phyloP scores from a whole-genome alignment of 1,140 invertebrate genomes.

The Acromyrmex heyeri region DNA sequence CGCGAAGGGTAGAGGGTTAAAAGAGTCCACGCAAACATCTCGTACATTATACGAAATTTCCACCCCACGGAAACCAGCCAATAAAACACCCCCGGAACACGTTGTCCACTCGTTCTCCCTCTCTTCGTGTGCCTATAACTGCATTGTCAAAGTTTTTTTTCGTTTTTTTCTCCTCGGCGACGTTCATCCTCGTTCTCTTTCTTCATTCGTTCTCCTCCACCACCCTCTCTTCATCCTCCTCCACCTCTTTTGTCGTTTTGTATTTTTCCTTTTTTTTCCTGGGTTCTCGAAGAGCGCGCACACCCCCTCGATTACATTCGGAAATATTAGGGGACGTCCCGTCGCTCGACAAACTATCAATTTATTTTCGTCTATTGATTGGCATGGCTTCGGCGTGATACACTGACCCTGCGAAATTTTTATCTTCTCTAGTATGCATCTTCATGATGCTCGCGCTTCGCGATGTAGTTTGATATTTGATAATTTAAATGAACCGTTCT shows the following conservation, averaged over 20 bases:
- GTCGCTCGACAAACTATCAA: conserved; percentile 86
- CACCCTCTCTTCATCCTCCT: conserved; percentile 64
- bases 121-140: conserved; percentile 74
- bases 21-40: conserved; percentile 78
- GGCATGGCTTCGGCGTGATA: conserved; percentile 70
- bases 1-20: conserved; percentile 71
- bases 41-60: conserved; percentile 81
- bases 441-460: background rate
- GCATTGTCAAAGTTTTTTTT: conserved; percentile 83
- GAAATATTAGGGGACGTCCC: conserved; percentile 87
- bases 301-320: conserved; percentile 87
- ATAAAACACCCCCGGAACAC: conserved; percentile 83
- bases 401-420: conserved; percentile 67
- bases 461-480: background rate
- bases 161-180: conserved; percentile 63
- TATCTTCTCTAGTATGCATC: conserved; percentile 56
- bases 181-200: conserved; percentile 53
- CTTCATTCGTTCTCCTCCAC: conserved; percentile 46
- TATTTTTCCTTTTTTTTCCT: conserved; percentile 70
- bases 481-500: background rate
- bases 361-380: conserved; percentile 85
- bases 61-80: conserved; percentile 84
- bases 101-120: conserved; percentile 74
- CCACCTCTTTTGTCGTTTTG: conserved; percentile 56
- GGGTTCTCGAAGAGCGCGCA: conserved; percentile 75